Conservation (phyloP, 2,888 invertebrate genomes). For the Rambutsinella grinnellia region DNA sequence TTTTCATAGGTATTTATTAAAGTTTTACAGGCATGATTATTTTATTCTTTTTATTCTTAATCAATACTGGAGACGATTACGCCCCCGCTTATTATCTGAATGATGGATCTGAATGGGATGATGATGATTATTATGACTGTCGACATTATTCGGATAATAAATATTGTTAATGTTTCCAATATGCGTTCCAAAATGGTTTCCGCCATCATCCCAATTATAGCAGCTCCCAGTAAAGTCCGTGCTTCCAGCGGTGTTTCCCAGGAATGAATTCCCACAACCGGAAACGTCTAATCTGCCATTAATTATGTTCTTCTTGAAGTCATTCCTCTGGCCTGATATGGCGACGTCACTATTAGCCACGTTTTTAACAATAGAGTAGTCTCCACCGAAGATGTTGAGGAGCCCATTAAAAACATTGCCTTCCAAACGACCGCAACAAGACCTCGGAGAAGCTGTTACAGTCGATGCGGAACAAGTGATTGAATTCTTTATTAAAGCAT, state of each 20-base stretch:
- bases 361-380: constrained; percentile 16
- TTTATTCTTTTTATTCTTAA: no score
- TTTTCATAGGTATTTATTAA: no score
- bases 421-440: constrained; percentile 43
- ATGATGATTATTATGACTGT: not conserved
- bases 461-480: constrained; percentile 15
- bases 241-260: constrained; percentile 27
- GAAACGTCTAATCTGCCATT: constrained; percentile 32
- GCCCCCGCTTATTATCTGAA: no score
- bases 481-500: constrained; percentile 16
- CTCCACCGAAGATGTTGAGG: constrained; percentile 13
- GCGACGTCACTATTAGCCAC: constrained; percentile 30
- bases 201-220: constrained; percentile 35
- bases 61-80: no score
- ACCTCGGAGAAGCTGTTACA: constrained; percentile 15
- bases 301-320: constrained; percentile 24
- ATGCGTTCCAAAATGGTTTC: constrained; percentile 29
- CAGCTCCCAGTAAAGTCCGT: constrained; percentile 31
- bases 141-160: not conserved
- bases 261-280: constrained; percentile 38
- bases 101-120: no score
- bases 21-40: no score
- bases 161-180: not conserved
- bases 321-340: constrained; percentile 25
- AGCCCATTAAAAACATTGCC: constrained; percentile 31